Evolutionary conservation across 2,113 vertebrate genomes (phyloP), one percentile per base, ranked within the genome.

Genomic region (Strigops habroptila): DNA sequence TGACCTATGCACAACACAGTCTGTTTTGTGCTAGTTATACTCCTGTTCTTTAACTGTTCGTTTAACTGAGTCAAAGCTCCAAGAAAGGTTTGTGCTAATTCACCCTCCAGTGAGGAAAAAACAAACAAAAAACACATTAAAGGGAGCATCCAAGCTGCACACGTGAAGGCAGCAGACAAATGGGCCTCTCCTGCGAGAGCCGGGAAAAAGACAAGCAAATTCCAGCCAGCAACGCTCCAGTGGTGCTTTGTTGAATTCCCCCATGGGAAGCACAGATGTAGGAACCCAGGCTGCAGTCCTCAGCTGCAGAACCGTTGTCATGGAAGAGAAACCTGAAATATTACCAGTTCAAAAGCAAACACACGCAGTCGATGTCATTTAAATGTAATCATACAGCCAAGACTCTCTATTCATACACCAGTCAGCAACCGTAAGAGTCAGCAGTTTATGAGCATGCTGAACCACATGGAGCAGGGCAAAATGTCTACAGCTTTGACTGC

Each of bases 191-290:
- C 51, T 52, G 75, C 0, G 0, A 46, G 79, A 76, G 25, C n/a
- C 6, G 13, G 86, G 76, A 22, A 43, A 8, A 30, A 0, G 8
- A 76, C 60, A 21, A 22, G 44, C 0, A 10, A 41, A 35, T 12
- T 83, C 10, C 39, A 30, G 35, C n/a, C 37, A 22, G 70, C 1
- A 30, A 16, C 0, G 2, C 71, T 48, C 44, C 0, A 0, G 31
- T 0, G 0, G 30, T 5, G 25, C 4, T 39, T 44, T 46, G 63
- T 15, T 12, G 31, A 43, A 65, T 22, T 7, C 53, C 11, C 10
- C 1, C 39, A 5, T 0, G 9, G 53, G 28, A 49, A 21, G 17
- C 1, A 2, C 55, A n/a, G 75, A 22, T 0, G 5, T 59, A 33
- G 53, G 59, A 62, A 53, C 41, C 25, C 0, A 3, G 7, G 48